Conservation (phyloP, 2,888 invertebrate species). For the Drosophila pegasa region DNA sequence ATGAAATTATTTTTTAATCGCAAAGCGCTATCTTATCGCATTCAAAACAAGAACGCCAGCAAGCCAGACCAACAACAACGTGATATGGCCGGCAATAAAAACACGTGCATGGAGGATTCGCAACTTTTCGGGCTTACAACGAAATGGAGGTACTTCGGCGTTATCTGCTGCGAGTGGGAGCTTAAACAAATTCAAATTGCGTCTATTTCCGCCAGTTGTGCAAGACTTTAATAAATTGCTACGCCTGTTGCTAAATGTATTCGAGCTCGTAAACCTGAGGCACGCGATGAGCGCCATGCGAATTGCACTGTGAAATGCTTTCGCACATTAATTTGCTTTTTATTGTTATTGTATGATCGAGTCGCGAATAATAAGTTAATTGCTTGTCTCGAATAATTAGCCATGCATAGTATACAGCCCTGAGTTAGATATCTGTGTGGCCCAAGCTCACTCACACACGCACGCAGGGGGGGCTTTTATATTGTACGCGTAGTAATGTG, state of each 20-base stretch:
- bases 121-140: background rate
- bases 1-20: background rate
- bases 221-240: constrained; percentile 14
- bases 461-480: constrained; percentile 14
- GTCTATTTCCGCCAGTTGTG: constrained; percentile 2
- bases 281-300: constrained; percentile 49
- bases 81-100: constrained; percentile 27
- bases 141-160: background rate
- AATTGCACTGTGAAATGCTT: constrained; percentile 15
- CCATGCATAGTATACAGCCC: constrained; percentile 35
- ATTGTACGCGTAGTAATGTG: constrained; percentile 48
- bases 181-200: constrained; percentile 9
- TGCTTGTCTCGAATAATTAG: constrained; percentile 72
- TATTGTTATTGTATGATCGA: constrained; percentile 36
- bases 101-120: constrained; percentile 28
- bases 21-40: constrained; percentile 10
- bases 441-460: constrained; percentile 35
- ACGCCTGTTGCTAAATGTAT: constrained; percentile 21
- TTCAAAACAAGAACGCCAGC: background rate
- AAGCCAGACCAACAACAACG: background rate
- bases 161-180: constrained; percentile 6
- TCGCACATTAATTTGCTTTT: constrained; percentile 26
- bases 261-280: constrained; percentile 17
- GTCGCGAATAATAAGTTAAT: constrained; percentile 66
- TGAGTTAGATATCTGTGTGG: constrained; percentile 54